phyloP scores from a whole-genome alignment of 1,140 invertebrate species.

The Leptinotarsa texana region DNA sequence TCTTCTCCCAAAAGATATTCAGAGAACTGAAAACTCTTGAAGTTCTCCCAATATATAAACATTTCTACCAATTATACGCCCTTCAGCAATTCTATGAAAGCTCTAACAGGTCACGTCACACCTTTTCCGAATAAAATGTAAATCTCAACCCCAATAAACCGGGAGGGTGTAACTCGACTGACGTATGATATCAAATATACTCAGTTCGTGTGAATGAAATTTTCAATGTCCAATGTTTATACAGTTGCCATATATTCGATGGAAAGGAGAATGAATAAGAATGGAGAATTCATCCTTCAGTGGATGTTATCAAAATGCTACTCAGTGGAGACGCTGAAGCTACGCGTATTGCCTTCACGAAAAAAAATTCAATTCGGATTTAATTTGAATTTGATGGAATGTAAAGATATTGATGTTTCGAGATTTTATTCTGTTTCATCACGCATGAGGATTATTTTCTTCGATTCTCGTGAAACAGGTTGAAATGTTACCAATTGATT shows the following conservation, averaged over 20 bases:
- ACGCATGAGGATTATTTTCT: no score
- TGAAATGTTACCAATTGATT: no score
- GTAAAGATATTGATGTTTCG: no score
- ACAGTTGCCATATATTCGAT: neutral
- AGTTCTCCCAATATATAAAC: neutral
- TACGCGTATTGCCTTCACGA: no score
- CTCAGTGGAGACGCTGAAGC: no score
- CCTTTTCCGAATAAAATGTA: constrained; percentile 3
- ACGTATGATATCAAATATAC: constrained; percentile 1
- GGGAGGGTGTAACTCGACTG: neutral
- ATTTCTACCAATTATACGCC: neutral
- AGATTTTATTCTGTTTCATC: no score
- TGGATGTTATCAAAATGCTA: no score
- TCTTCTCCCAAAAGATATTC: no score
- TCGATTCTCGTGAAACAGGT: no score
- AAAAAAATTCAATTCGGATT: no score
- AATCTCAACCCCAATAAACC: neutral
- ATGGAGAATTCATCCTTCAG: no score
- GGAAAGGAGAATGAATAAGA: no score
- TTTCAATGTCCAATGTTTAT: neutral
- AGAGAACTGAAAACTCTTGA: neutral
- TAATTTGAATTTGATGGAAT: neutral
- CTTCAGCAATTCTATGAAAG: neutral
- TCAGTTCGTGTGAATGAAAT: neutral
- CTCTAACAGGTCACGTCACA: neutral